Base-by-base conservation (phyloP, 2,888 invertebrate species). In the Lasioglossum pauxillum region DNA sequence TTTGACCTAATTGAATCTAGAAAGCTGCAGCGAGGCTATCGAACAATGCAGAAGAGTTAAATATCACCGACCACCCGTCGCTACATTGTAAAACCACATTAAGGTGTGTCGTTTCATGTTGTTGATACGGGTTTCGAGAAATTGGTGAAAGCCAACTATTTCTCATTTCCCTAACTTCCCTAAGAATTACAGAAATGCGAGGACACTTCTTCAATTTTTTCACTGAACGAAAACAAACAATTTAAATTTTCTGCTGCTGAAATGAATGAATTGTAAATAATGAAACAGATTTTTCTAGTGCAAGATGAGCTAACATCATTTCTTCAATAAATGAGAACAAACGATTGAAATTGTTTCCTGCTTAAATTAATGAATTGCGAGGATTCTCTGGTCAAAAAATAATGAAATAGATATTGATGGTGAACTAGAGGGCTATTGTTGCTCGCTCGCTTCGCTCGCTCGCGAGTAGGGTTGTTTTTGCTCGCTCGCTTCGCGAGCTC, bases 1-100 rank as follows among this genome's bases (percentile, higher is more conserved):
- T 67, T 35, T 31, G 35, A 35, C 35, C 67, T 19, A 35, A 67
- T 35, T 67, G 10, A 67, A 23, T 67, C 8, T 67, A 67, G 67
- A 67, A 67, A 67, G 67, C 10, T 1, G 23, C 19, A 14, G 27
- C 60, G 60, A 27, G 27, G 27, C 23, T 16, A 16, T 64, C 64
- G 64, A 31, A 64, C 64, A 64, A 64, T 64, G 31, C 16, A 31
- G 60, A 64, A 14, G 14, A 31, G 27, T 64, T 64, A 64, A 31
- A 64, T 64, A 64, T 64, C 64, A 31, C 31, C 64, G 64, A 64
- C 64, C 64, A 31, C 31, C 64, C 64, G 64, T 64, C 64, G 64
- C 14, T 64, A 31, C 64, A 64, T 64, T 64, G 31, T 31, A 64
- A 31, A 64, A 64, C 64, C 64, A 14, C 64, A 64, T 31, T 16